Base-by-base conservation (phyloP, 92 coral and sea anemone genomes). In the Virgularia gustaviana region DNA sequence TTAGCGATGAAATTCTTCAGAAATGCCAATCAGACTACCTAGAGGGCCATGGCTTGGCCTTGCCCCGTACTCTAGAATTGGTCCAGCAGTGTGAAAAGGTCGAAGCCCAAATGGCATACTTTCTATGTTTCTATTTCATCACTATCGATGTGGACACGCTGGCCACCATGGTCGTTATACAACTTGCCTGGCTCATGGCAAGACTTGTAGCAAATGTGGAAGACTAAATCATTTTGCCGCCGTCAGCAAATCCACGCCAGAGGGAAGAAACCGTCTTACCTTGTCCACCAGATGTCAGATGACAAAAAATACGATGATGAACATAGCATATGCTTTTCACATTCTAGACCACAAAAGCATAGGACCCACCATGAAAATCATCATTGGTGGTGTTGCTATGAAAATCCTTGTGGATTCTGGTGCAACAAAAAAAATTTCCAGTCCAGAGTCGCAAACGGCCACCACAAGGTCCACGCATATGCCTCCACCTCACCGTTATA, bases 31-130 rank as follows among this genome's bases (percentile, higher is more conserved):
- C 66, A 16, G 41, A 30, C 12, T 70, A 79, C 15, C 13, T 64
- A 1, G 81, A 75, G 58, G 63, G 86, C 6, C 45, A 73, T 54
- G 70, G 42, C 38, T 57, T 68, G 9, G 37, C 62, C 10, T 63
- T 76, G 1, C 27, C 12, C 8, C 52, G 49, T 30, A 80, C 81
- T 6, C 49, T 75, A 19, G 70, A 67, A 36, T 4, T 65, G 32
- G 81, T 81, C 16, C 80, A 81, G 49, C 77, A 75, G 53, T 65
- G 82, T 36, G 82, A 75, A 47, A 75, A 42, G 36, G 85, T 75
- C 36, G 72, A 81, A 28, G 49, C 64, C 49, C 85, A 65, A 57
- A 75, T 65, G 81, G 44, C 85, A n/a, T n/a, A n/a, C n/a, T n/a
- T n/a, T n/a, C n/a, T n/a, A n/a, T n/a, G n/a, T n/a, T n/a, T n/a